These are phyloP conservation scores for Limenitis camilla DNA, from an alignment of 2,888 invertebrate genomes.

Conservation along the genomic window DNA sequence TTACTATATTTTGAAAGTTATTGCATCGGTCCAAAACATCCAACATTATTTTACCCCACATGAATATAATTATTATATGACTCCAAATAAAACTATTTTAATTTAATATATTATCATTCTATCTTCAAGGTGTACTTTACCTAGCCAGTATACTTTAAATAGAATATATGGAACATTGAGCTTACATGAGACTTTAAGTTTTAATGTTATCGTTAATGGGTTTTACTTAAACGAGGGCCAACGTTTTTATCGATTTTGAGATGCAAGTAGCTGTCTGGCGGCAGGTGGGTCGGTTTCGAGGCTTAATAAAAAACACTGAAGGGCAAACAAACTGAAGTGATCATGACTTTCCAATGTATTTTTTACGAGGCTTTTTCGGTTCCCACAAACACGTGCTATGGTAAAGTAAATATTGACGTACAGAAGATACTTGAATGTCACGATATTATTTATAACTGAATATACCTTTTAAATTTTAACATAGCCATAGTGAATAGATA, in stretches of 20 bases:
- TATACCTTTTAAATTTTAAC: not conserved
- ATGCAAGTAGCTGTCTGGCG: constrained; percentile 29
- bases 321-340: constrained; percentile 30
- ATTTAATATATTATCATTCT: too few relatives aligned
- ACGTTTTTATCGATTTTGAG: constrained; percentile 43
- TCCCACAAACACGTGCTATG: constrained; percentile 54
- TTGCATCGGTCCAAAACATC: too few relatives aligned
- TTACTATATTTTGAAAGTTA: too few relatives aligned
- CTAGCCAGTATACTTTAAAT: too few relatives aligned
- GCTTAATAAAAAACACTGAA: constrained; percentile 22
- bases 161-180: too few relatives aligned
- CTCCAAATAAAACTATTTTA: too few relatives aligned
- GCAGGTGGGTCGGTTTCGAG: constrained; percentile 36
- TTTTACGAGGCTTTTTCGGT: constrained; percentile 32
- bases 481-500: too few relatives aligned
- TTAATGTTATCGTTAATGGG: constrained; percentile 53
- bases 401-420: constrained; percentile 38
- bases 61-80: too few relatives aligned
- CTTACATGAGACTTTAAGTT: constrained; percentile 19
- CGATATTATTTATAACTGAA: constrained; percentile 36
- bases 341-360: constrained; percentile 39
- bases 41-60: too few relatives aligned
- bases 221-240: constrained; percentile 47
- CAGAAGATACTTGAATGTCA: constrained; percentile 35
- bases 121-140: too few relatives aligned